phyloP scores from a whole-genome alignment of 2,113 vertebrate genomes.

The western clawed frog (Xenopus tropicalis) region UCB_Xtro_10.0 CM004443.2:205087001-205087500 shows the following conservation, averaged over 20 bases:
- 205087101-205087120: no score
- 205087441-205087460: slow-evolving; percentile 72
- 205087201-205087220: no score
- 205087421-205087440: slow-evolving; percentile 88
- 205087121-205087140: no score
- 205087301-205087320: slow-evolving; percentile 92
- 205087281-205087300: slow-evolving; percentile 72
- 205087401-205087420: slow-evolving; percentile 93
- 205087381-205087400: slow-evolving; percentile 89
- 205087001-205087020: no score
- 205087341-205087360: slow-evolving; percentile 82
- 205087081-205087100: no score
- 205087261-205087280: slow-evolving; percentile 93
- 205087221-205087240: neutral
- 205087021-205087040: no score
- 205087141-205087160: no score
- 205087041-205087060: no score
- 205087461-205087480: slow-evolving; percentile 82
- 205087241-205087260: slow-evolving; percentile 87
- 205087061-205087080: no score
- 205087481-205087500: no score
- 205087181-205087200: no score
- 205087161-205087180: no score
- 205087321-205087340: slow-evolving; percentile 94
- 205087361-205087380: slow-evolving; percentile 94